Evolutionary conservation across 1,140 invertebrate genomes (phyloP).

Genomic region (Ganaspis sp.): DNA sequence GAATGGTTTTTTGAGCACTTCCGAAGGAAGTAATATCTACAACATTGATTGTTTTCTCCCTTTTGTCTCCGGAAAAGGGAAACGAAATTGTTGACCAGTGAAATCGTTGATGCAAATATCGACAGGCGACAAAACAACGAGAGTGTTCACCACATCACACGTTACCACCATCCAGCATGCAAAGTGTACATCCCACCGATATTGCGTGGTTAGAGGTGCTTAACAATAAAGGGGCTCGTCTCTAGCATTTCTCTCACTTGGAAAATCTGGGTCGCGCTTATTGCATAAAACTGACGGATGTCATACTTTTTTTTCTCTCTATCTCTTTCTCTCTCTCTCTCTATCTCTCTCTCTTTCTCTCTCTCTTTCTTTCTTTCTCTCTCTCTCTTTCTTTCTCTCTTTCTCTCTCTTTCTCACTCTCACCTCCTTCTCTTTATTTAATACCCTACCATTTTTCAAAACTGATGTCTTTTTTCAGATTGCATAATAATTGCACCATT

Average conservation of each 20-base stretch:
- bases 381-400: no score
- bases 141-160: constrained; percentile 67
- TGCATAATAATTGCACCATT: no score
- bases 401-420: no score
- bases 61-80: constrained; percentile 55
- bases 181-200: constrained; percentile 61
- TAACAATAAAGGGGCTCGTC: constrained; percentile 62
- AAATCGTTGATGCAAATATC: constrained; percentile 57
- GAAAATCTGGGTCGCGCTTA: no score
- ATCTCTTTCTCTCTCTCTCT: no score
- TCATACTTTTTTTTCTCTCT: no score
- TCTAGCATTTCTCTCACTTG: background rate
- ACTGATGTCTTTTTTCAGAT: no score
- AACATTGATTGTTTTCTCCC: constrained; percentile 35
- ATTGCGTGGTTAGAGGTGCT: constrained; percentile 68
- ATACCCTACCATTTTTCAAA: no score
- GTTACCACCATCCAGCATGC: constrained; percentile 56
- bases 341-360: no score
- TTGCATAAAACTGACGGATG: no score
- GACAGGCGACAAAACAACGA: constrained; percentile 60
- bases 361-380: no score
- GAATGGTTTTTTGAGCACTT: constrained; percentile 1
- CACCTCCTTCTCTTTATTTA: no score
- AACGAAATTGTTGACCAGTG: constrained; percentile 44
- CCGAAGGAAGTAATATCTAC: constrained; percentile 25